phyloP scores from a whole-genome alignment of 2,888 invertebrate genomes.

The Drosophila atripex region DNA sequence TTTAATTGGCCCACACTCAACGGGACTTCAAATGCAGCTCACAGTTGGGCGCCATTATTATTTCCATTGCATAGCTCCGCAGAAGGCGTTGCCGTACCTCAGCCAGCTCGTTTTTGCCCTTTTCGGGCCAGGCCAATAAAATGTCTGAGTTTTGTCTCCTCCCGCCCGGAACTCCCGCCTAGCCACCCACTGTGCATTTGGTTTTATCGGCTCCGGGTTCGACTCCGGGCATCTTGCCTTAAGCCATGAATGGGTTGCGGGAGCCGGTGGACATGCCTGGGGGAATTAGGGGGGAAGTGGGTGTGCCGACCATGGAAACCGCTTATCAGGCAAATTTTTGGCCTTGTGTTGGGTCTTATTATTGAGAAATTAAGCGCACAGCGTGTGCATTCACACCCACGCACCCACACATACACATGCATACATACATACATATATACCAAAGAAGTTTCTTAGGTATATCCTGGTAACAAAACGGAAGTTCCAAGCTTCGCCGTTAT shows the following conservation, averaged over 20 bases:
- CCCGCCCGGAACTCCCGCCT: not conserved
- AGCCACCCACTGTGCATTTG: conserved; percentile 25
- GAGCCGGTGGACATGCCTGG: not conserved
- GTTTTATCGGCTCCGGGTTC: conserved; percentile 26
- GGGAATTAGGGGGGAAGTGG: not conserved
- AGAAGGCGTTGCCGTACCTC: conserved; percentile 17
- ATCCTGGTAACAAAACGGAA: conserved; percentile 20
- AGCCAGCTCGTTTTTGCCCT: conserved; percentile 19
- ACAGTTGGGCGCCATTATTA: conserved; percentile 50
- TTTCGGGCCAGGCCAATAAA: conserved; percentile 56
- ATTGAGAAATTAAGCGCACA: conserved; percentile 72
- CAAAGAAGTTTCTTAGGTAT: conserved; percentile 1
- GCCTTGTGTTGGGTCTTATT: conserved; percentile 55
- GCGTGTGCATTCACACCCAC: conserved; percentile 55
- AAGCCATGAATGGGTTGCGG: conserved; percentile 32
- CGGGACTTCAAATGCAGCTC: conserved; percentile 57
- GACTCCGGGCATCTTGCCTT: conserved; percentile 12
- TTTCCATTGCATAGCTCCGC: conserved; percentile 53
- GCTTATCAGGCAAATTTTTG: conserved; percentile 69
- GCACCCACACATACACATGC: not conserved
- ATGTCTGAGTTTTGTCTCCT: conserved; percentile 53
- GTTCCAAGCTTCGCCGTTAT: conserved; percentile 26
- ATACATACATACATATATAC: not conserved
- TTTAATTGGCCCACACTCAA: conserved; percentile 68
- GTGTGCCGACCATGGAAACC: conserved; percentile 38